phyloP scores from a whole-genome alignment of 2,797 vertebrate species.

The Cuniculus paca region DNA sequence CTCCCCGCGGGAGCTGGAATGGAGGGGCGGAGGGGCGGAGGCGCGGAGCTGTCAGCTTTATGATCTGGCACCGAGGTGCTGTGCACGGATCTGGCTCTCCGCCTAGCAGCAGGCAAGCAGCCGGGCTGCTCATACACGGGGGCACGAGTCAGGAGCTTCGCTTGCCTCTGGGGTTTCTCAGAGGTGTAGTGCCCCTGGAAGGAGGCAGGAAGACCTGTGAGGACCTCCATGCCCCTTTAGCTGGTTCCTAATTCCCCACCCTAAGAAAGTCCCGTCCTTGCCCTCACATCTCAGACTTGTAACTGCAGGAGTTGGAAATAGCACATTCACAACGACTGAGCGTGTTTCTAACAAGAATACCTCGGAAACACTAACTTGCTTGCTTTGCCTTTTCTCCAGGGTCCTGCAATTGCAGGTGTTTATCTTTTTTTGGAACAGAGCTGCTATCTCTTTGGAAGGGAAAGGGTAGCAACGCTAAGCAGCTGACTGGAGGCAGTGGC shows the following conservation, averaged over 20 bases:
- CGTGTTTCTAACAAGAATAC: conserved; percentile 64
- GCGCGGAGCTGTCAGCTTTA: conserved; percentile 70
- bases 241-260: background rate
- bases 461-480: background rate
- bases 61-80: conserved; percentile 54
- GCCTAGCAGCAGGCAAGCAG: conserved; percentile 72
- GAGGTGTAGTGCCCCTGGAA: conserved; percentile 70
- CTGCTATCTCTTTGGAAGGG: conserved; percentile 22
- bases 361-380: conserved; percentile 36
- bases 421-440: conserved; percentile 70
- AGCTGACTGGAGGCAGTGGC: conserved; percentile 18
- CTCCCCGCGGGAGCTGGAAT: conserved; percentile 50
- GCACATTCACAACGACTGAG: conserved; percentile 64
- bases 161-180: conserved; percentile 82
- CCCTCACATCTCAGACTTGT: conserved; percentile 58
- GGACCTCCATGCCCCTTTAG: background rate
- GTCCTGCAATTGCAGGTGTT: conserved; percentile 48
- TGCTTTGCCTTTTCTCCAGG: conserved; percentile 28
- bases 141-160: conserved; percentile 76
- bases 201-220: background rate
- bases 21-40: conserved; percentile 28
- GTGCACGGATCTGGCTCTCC: conserved; percentile 12
- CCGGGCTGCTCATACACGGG: conserved; percentile 65
- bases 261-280: background rate
- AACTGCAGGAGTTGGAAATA: conserved; percentile 48